A percentile compares a stretch with the other conserved stretches of the same genome.
These are phyloP conservation scores for Condylostylus longicornis DNA, from an alignment of 1,140 invertebrate species.

Conservation along the genomic window DNA sequence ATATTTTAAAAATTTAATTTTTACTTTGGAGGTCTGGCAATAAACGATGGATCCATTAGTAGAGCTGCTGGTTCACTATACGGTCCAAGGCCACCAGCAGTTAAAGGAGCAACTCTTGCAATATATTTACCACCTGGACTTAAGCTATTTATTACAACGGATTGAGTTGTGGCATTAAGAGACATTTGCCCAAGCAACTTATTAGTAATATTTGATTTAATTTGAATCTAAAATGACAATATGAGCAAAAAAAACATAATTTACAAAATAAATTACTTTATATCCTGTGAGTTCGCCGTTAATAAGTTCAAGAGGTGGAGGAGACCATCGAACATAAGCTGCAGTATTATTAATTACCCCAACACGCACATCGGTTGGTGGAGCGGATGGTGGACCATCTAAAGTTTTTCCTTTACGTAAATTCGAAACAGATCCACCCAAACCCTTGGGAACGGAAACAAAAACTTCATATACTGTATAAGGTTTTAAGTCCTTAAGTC, in stretches of 20 bases:
- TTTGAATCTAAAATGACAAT: constrained; percentile 40
- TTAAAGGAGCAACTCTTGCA: constrained; percentile 48
- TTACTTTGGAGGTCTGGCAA: constrained; percentile 15
- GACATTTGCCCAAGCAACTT: constrained; percentile 48
- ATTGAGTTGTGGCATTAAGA: constrained; percentile 45
- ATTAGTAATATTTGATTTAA: constrained; percentile 43
- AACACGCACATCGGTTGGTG: constrained; percentile 57
- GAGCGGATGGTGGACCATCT: constrained; percentile 47
- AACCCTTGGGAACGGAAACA: constrained; percentile 55
- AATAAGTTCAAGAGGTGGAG: constrained; percentile 51
- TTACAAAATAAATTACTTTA: constrained; percentile 37
- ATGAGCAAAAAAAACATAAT: neutral
- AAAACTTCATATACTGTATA: constrained; percentile 62
- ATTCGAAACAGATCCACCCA: constrained; percentile 45
- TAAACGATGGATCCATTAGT: constrained; percentile 38
- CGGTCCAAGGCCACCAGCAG: constrained; percentile 41
- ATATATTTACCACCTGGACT: constrained; percentile 44
- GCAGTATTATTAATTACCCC: constrained; percentile 62
- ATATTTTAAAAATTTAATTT: neutral
- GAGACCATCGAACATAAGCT: constrained; percentile 59
- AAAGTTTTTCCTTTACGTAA: constrained; percentile 34
- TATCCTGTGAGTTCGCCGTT: constrained; percentile 69
- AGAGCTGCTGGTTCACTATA: constrained; percentile 38
- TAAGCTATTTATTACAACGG: constrained; percentile 45
- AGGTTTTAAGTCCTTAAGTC: constrained; percentile 49